Percentiles rank a stretch among this genome's conserved stretches.
phyloP scores from a whole-genome alignment of 2,888 invertebrate species.

The Trisateles emortualis region DNA sequence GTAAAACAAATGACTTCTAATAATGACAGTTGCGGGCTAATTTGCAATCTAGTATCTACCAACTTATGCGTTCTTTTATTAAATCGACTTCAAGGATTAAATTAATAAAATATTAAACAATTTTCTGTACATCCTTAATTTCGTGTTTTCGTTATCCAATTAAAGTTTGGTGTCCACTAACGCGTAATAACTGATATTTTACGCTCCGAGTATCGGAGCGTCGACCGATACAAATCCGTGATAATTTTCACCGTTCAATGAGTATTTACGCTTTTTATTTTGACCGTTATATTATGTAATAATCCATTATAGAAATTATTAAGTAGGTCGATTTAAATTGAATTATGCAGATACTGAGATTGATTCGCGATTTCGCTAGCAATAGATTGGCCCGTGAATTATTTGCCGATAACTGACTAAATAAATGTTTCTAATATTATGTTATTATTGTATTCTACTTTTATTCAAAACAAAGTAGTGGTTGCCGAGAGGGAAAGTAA shows the following conservation, averaged over 20 bases:
- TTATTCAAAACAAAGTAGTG: too few relatives aligned
- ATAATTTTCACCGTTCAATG: constrained; percentile 20
- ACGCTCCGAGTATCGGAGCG: constrained; percentile 14
- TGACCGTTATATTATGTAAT: constrained; percentile 10
- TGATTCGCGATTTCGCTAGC: not conserved
- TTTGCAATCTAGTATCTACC: too few relatives aligned
- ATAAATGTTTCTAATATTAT: too few relatives aligned
- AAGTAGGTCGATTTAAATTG: constrained; percentile 13
- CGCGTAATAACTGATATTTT: constrained; percentile 21
- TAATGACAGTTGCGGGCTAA: too few relatives aligned
- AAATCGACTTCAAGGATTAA: not conserved
- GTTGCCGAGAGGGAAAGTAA: too few relatives aligned
- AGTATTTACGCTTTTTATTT: constrained; percentile 24
- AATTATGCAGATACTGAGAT: constrained; percentile 7
- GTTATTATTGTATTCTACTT: too few relatives aligned
- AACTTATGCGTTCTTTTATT: too few relatives aligned
- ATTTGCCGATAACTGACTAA: not conserved
- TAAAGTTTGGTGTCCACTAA: constrained; percentile 25
- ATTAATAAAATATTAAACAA: not conserved
- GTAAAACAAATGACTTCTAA: too few relatives aligned
- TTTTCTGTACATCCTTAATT: not conserved
- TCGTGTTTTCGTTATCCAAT: constrained; percentile 11
- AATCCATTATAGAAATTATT: not conserved
- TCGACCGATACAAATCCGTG: constrained; percentile 32
- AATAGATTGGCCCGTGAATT: not conserved